phyloP scores from a whole-genome alignment of 1,140 invertebrate species.

The Physella acuta region DNA sequence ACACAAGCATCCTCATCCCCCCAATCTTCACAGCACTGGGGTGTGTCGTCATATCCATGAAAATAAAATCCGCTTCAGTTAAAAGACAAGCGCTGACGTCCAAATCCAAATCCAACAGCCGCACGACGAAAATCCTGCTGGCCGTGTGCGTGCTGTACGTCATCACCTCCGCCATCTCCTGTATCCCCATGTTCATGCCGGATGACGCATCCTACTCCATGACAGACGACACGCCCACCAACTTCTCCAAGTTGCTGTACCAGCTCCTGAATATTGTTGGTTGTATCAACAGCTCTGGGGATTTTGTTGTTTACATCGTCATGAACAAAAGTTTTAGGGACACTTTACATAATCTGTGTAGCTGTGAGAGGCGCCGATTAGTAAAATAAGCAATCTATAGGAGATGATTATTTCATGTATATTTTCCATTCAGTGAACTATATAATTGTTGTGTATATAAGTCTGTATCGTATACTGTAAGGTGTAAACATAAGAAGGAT shows the following conservation, averaged over 20 bases:
- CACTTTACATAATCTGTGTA: conserved; percentile 9
- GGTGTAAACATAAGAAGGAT: too few species aligned
- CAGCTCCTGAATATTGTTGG: neutral
- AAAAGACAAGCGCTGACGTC: neutral
- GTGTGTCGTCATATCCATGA: neutral
- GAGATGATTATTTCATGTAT: too few species aligned
- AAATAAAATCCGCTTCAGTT: neutral
- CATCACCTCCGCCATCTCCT: neutral
- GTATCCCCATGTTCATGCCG: neutral
- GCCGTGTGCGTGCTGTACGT: too few species aligned
- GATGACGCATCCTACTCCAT: neutral
- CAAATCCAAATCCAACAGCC: neutral
- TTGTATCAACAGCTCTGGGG: conserved; percentile 7
- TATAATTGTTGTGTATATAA: too few species aligned
- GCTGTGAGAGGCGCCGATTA: too few species aligned
- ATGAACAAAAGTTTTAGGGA: too few species aligned
- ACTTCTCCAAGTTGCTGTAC: conserved; percentile 6
- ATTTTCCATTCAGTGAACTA: too few species aligned
- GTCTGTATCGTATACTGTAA: too few species aligned
- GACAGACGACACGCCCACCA: neutral
- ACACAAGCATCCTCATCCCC: neutral
- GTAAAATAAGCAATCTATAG: too few species aligned
- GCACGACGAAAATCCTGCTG: conserved; percentile 14
- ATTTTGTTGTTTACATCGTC: too few species aligned
- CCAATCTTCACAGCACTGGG: neutral